Evolutionary conservation across 2,113 vertebrate species (phyloP).

Genomic region (Alaudala cheleensis): DNA sequence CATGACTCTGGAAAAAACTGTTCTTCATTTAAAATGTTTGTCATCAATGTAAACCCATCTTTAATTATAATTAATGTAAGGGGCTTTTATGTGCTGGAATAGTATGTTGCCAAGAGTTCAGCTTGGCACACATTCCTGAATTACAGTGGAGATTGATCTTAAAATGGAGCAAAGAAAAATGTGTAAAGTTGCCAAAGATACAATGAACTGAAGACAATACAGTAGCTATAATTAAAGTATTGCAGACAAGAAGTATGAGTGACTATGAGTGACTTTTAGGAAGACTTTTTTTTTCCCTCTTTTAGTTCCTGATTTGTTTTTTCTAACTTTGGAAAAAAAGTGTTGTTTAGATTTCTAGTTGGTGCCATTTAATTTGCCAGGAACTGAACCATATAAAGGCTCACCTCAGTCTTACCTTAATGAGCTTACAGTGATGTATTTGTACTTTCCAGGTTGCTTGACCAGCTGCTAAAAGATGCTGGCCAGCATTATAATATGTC

Average conservation of each 20-base stretch:
- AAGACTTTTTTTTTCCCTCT: not conserved
- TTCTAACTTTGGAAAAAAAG: not conserved
- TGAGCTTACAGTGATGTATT: not conserved
- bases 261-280: not conserved
- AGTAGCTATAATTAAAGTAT: not conserved
- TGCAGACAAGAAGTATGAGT: not conserved
- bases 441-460: not conserved
- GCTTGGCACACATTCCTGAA: not conserved
- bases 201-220: not conserved
- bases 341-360: not conserved
- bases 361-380: not conserved
- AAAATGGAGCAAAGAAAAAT: not conserved
- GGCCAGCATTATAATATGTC: not conserved
- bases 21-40: conserved; percentile 42
- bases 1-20: conserved; percentile 16
- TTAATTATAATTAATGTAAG: conserved; percentile 36
- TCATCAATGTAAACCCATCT: conserved; percentile 45
- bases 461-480: not conserved
- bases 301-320: not conserved
- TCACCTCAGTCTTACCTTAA: not conserved
- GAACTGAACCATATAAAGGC: not conserved
- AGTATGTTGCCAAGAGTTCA: not conserved
- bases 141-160: conserved; percentile 7
- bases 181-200: not conserved
- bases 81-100: conserved; percentile 18